A percentile compares a stretch with the other conserved stretches of the same genome.
Evolutionary conservation across 2,797 vertebrate species (phyloP).

Genomic region (Morelia viridis): DNA sequence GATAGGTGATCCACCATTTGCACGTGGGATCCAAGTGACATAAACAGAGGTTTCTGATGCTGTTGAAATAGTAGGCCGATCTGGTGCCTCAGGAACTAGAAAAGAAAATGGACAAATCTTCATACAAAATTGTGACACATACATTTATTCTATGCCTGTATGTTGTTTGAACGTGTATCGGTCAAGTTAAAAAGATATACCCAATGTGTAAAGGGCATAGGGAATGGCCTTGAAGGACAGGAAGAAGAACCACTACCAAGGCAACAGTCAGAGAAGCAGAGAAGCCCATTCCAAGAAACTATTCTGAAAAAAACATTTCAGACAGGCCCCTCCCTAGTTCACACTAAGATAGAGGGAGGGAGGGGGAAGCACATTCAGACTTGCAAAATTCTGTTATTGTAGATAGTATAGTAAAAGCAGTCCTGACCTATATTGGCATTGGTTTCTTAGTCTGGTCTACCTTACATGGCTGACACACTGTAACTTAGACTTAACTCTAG

Average conservation of each 20-base stretch:
- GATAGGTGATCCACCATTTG: constrained; percentile 94
- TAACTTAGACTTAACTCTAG: neutral
- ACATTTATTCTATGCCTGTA: neutral
- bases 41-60: constrained; percentile 92
- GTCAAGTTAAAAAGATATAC: neutral
- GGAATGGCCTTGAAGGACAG: neutral
- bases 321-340: neutral
- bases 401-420: neutral
- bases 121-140: accelerated
- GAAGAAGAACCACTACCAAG: neutral
- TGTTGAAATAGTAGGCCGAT: constrained; percentile 90
- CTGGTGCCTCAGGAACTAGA: constrained; percentile 91
- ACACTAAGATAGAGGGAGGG: neutral
- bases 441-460: neutral
- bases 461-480: neutral
- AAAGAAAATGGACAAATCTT: neutral
- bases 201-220: neutral
- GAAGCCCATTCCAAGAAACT: neutral
- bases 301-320: neutral
- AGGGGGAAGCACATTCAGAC: neutral
- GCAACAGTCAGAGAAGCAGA: neutral
- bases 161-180: neutral
- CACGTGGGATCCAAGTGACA: constrained; percentile 95
- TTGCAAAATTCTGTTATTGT: neutral
- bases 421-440: neutral